phyloP scores from a whole-genome alignment of 2,113 vertebrate species.

The Tinamus guttatus region DNA sequence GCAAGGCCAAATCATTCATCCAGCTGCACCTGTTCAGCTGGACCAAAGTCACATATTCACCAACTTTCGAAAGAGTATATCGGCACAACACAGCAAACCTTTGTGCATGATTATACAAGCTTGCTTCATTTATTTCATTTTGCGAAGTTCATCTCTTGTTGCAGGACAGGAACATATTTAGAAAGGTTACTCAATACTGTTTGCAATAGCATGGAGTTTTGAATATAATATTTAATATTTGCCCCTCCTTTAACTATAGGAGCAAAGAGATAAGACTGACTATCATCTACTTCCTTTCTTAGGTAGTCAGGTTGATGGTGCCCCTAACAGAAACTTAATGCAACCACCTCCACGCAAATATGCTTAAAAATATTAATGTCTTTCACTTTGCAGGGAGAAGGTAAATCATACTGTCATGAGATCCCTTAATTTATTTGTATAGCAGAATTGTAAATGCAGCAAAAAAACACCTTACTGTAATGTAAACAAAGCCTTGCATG shows the following conservation, averaged over 20 bases:
- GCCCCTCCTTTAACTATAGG: background rate
- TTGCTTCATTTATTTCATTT: background rate
- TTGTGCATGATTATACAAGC: background rate
- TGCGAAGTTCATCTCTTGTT: background rate
- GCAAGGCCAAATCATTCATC: background rate
- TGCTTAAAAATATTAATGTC: slow-evolving; percentile 35
- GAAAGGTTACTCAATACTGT: background rate
- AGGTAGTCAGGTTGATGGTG: slow-evolving; percentile 4
- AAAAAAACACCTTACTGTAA: slow-evolving; percentile 79
- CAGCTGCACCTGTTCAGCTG: background rate
- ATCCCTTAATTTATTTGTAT: slow-evolving; percentile 73
- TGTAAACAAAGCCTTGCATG: slow-evolving; percentile 74
- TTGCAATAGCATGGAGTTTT: slow-evolving; percentile 13
- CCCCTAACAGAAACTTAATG: background rate
- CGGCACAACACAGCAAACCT: background rate
- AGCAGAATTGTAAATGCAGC: slow-evolving; percentile 74
- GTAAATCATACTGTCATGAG: slow-evolving; percentile 48
- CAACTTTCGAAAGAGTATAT: background rate
- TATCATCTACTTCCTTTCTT: slow-evolving; percentile 25
- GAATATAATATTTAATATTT: slow-evolving; percentile 40
- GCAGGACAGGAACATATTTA: background rate
- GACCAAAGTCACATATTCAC: background rate
- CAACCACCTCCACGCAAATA: slow-evolving; percentile 28
- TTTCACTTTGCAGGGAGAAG: slow-evolving; percentile 44
- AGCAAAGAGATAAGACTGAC: slow-evolving; percentile 25